Percentiles rank a stretch among this genome's conserved stretches.
These are phyloP conservation scores for Venustaconcha ellipsiformis DNA, from an alignment of 1,140 invertebrate genomes.

Conservation along the genomic window DNA sequence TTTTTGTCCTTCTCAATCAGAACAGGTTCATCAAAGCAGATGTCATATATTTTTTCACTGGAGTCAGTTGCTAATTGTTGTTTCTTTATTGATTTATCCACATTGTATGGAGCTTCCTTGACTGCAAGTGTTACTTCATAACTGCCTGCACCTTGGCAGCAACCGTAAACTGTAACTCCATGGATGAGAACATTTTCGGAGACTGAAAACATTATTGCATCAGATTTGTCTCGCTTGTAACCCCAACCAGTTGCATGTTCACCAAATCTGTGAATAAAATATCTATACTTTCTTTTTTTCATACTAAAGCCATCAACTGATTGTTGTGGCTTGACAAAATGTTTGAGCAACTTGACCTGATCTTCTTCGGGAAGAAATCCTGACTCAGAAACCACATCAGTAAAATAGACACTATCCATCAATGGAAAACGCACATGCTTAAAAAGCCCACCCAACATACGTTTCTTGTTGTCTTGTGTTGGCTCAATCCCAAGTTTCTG, in stretches of 20 bases:
- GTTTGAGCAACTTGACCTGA: constrained; percentile 2
- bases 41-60: constrained; percentile 19
- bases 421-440: constrained; percentile 37
- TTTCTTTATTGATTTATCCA: constrained; percentile 1
- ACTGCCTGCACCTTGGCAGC: constrained; percentile 9
- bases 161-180: constrained; percentile 20
- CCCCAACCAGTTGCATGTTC: constrained; percentile 13
- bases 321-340: background rate
- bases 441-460: constrained; percentile 20
- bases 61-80: constrained; percentile 11
- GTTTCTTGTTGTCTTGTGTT: constrained; percentile 18
- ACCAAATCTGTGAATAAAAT: constrained; percentile 5
- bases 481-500: constrained; percentile 8
- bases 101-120: constrained; percentile 6
- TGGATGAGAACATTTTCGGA: constrained; percentile 13
- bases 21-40: constrained; percentile 13
- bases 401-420: constrained; percentile 28
- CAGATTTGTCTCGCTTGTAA: constrained; percentile 24
- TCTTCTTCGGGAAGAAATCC: constrained; percentile 7
- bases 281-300: constrained; percentile 3
- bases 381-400: constrained; percentile 1
- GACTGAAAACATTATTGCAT: constrained; percentile 16
- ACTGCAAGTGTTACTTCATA: background rate
- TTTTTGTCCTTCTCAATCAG: constrained; percentile 1
- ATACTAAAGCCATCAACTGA: background rate